These are phyloP conservation scores for Erythrocercus mccallii DNA, from an alignment of 2,113 vertebrate species.

Conservation along the genomic window DNA sequence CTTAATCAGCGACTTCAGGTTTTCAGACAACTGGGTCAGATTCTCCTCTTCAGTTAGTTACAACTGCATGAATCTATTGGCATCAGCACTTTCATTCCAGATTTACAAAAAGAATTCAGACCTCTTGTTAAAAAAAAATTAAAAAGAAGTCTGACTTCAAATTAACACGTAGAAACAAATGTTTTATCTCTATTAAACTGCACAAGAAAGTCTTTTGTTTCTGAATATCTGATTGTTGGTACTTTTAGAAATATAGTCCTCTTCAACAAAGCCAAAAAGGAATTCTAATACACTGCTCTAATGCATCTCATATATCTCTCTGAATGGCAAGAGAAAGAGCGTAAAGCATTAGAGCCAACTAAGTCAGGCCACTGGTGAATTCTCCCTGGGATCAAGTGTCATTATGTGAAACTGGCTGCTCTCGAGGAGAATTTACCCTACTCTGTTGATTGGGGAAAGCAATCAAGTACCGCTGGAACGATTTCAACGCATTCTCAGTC, in stretches of 20 bases:
- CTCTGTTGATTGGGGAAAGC: constrained; percentile 50
- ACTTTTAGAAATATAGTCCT: constrained; percentile 13
- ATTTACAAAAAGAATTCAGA: constrained; percentile 9
- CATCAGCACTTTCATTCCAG: neutral
- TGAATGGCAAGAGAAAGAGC: constrained; percentile 43
- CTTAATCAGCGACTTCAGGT: neutral
- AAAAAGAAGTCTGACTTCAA: neutral
- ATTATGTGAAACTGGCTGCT: constrained; percentile 63
- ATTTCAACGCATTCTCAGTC: constrained; percentile 63
- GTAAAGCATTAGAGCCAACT: constrained; percentile 17
- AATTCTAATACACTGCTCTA: constrained; percentile 38
- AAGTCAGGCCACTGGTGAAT: constrained; percentile 53
- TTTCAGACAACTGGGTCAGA: neutral
- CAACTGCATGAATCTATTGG: neutral
- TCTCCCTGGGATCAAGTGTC: constrained; percentile 58
- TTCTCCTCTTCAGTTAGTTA: neutral
- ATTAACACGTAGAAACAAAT: constrained; percentile 8
- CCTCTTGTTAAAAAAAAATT: neutral
- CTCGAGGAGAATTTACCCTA: constrained; percentile 46
- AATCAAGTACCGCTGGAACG: constrained; percentile 47
- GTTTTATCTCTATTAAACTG: constrained; percentile 17
- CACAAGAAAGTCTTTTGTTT: constrained; percentile 26
- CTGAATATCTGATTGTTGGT: constrained; percentile 45
- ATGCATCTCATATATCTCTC: constrained; percentile 57
- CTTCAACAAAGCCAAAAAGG: constrained; percentile 44